Evolutionary conservation across 2,797 vertebrate genomes (phyloP), one percentile per base, ranked within the genome.

Genomic region (Muraenolepis orangiensis): DNA sequence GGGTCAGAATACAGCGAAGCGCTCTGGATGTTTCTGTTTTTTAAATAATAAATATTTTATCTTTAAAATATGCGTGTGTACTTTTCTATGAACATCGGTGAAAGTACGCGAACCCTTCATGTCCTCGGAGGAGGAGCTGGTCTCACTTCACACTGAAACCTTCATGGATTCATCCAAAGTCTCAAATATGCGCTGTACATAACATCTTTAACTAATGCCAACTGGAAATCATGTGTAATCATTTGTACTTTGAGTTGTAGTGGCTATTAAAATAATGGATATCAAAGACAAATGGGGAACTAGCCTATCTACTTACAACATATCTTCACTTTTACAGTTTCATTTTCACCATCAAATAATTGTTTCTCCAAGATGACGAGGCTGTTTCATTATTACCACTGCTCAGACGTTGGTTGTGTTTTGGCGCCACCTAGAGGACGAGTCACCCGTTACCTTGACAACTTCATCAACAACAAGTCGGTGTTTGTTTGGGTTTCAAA

Each of bases 1-100:
- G n/a, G n/a, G n/a, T n/a, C n/a, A n/a, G n/a, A n/a, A n/a, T n/a
- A n/a, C n/a, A n/a, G n/a, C n/a, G n/a, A n/a, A n/a, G n/a, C n/a
- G n/a, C 42, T 51, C n/a, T 57, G 51, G 51, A 23, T 57, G 51
- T 57, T 57, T 66, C 70, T 42, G 80, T 34, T 82, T 42, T 83
- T 84, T 80, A 85, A 81, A 80, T 75, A 91, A 90, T 91, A 90
- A 90, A 91, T 90, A 84, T 87, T 89, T 72, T 84, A 82, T 77
- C 72, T 31, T 30, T 31, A 4, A 16, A 66, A 2, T 26, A 26
- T 31, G 13, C 13, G 14, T 66, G 57, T 28, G 26, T n/a, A n/a
- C n/a, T n/a, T 4, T 64, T 26, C 6, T n/a, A 57, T 57, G 51
- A 57, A 6, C 20, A 8, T 2, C 16, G 51, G 57, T 23, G 23